Base-by-base conservation (phyloP, 2,888 invertebrate genomes). In the Flabesymbios commensalis region DNA sequence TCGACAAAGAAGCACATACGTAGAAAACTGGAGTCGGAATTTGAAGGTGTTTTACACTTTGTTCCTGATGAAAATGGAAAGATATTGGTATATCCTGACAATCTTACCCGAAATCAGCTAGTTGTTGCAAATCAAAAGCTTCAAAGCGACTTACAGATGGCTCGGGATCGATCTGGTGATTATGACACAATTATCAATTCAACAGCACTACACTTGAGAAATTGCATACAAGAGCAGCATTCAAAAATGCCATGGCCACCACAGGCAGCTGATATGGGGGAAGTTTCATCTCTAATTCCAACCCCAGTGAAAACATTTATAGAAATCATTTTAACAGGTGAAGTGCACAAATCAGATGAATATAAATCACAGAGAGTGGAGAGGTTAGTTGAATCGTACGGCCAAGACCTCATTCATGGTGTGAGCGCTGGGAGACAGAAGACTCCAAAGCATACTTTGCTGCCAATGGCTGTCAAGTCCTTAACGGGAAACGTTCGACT, bases 1-100 rank as follows among this genome's bases (percentile, higher is more conserved):
- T 42, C 41, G 28, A 49, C 51, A n/a, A 61, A 61, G 61, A 58
- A 48, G 32, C 49, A 61, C 31, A 57, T 61, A 17, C 49, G 43
- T 19, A 24, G 61, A 24, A 61, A 51, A 28, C 24, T 57, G 26
- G 54, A 61, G 31, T 4, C 17, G 22, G 42, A 55, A 43, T 43
- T 55, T 41, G 31, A 26, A 5, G 26, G 24, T 4, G 7, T 29
- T 24, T 7, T 55, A 5, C 26, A 43, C 22, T 29, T 55, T 17
- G 28, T 55, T 24, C n/a, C 42, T 29, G 41, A 43, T 41, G 43
- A 55, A 24, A 41, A 55, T n/a, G 43, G 55, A n/a, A 55, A 24
- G 28, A 4, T 55, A n/a, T n/a, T 55, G 17, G 43, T 55, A 3
- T 26, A n/a, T 43, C 43, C 55, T 24, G 55, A 55, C n/a, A 43